These are phyloP conservation scores for Noctua comes DNA, from an alignment of 2,888 invertebrate genomes.

Conservation along the genomic window DNA sequence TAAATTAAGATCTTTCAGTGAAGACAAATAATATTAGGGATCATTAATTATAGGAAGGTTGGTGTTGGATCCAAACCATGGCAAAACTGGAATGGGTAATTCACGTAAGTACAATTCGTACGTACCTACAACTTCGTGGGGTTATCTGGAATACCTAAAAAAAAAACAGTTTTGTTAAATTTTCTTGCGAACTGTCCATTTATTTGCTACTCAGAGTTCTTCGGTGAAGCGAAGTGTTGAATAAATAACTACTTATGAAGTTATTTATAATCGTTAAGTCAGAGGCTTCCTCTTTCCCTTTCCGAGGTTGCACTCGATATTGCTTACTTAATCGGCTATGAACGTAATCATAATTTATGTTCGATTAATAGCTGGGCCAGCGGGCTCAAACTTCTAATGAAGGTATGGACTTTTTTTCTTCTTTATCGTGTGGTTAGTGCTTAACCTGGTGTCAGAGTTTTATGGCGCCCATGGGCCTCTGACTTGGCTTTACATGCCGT, in stretches of 20 bases:
- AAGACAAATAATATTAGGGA: neutral
- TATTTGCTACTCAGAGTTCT: conserved; percentile 9
- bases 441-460: no score
- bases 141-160: neutral
- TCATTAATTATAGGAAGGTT: no score
- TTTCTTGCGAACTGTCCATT: conserved; percentile 10
- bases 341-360: conserved; percentile 38
- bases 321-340: conserved; percentile 50
- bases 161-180: neutral
- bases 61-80: neutral
- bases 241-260: conserved; percentile 60
- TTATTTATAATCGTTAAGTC: conserved; percentile 71
- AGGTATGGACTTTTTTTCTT: neutral
- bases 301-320: conserved; percentile 42
- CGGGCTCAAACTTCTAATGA: neutral
- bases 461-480: no score
- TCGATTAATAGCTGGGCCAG: conserved; percentile 7
- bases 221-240: conserved; percentile 51
- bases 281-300: conserved; percentile 71
- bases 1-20: neutral
- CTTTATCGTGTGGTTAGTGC: no score
- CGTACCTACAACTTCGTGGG: neutral
- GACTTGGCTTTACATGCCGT: no score
- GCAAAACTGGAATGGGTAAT: neutral
- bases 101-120: neutral